Conservation (phyloP, 2,888 invertebrate genomes). For the Drosophila monieri region DNA sequence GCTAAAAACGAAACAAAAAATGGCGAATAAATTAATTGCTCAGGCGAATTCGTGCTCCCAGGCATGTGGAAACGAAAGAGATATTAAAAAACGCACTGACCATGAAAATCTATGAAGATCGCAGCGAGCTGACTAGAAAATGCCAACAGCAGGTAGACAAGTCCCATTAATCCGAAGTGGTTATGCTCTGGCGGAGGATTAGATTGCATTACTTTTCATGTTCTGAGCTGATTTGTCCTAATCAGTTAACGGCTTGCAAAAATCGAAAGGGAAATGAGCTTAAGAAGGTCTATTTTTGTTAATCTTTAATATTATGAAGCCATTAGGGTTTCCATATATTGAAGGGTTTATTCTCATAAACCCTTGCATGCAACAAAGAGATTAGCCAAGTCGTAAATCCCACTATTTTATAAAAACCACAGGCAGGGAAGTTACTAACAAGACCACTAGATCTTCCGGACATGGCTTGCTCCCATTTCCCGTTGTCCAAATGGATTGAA, state of each 20-base stretch:
- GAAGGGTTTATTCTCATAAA: too few species aligned
- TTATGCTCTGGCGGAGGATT: conserved; percentile 20
- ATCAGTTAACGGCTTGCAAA: neutral
- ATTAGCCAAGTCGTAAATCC: conserved; percentile 18
- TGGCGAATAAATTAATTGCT: conserved; percentile 71
- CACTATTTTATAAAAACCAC: neutral
- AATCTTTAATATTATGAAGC: too few species aligned
- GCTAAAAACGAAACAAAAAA: conserved; percentile 45
- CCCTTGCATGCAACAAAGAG: conserved; percentile 19
- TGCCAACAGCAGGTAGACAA: neutral
- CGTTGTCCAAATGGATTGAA: conserved; percentile 26
- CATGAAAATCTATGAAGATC: conserved; percentile 63
- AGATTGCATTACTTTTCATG: neutral
- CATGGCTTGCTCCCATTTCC: conserved; percentile 36
- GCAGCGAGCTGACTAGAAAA: conserved; percentile 26
- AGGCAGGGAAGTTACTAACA: neutral
- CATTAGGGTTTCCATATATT: neutral
- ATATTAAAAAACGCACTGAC: conserved; percentile 66
- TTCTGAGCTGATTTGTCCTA: neutral
- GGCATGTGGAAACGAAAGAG: conserved; percentile 62
- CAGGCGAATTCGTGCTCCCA: conserved; percentile 67
- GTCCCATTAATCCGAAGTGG: conserved; percentile 21
- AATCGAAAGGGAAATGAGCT: neutral
- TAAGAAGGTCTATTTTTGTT: neutral
- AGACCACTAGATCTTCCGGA: conserved; percentile 29